These are phyloP conservation scores for Acanthosepion lycidas DNA, from an alignment of 2,888 invertebrate genomes.

Conservation along the genomic window DNA sequence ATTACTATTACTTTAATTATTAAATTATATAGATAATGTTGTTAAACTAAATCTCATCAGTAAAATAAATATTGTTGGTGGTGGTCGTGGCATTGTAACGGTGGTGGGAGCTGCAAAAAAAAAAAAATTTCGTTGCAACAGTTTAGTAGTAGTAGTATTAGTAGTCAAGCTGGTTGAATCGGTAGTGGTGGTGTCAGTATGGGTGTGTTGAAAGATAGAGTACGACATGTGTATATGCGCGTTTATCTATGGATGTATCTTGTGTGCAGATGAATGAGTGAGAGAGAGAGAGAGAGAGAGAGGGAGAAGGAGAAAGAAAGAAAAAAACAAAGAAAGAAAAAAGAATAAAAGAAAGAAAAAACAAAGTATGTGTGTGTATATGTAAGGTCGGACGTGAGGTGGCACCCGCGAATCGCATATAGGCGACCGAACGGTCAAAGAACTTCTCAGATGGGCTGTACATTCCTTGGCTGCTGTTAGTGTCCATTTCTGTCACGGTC, in stretches of 20 bases:
- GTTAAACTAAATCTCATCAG: no score
- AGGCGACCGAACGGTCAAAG: not conserved
- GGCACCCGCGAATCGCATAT: slow-evolving; percentile 1
- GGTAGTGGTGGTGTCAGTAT: not conserved
- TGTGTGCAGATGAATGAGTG: not conserved
- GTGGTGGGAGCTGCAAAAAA: not conserved
- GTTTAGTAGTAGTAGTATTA: not conserved
- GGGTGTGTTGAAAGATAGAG: not conserved
- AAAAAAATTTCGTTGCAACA: not conserved
- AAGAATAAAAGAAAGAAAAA: no score
- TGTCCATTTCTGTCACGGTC: not conserved
- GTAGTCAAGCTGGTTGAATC: not conserved
- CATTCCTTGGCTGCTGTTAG: not conserved
- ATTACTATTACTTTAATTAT: no score
- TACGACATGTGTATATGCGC: not conserved
- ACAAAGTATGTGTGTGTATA: not conserved
- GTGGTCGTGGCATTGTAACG: not conserved
- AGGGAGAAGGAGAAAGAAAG: no score
- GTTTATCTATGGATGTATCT: not conserved
- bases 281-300: not conserved
- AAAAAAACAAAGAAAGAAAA: no score
- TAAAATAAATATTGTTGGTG: no score
- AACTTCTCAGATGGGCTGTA: not conserved
- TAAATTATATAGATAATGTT: no score
- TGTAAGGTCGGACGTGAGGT: not conserved